These are phyloP conservation scores for Andrena dorsata DNA, from an alignment of 2,888 invertebrate species.

Conservation along the genomic window DNA sequence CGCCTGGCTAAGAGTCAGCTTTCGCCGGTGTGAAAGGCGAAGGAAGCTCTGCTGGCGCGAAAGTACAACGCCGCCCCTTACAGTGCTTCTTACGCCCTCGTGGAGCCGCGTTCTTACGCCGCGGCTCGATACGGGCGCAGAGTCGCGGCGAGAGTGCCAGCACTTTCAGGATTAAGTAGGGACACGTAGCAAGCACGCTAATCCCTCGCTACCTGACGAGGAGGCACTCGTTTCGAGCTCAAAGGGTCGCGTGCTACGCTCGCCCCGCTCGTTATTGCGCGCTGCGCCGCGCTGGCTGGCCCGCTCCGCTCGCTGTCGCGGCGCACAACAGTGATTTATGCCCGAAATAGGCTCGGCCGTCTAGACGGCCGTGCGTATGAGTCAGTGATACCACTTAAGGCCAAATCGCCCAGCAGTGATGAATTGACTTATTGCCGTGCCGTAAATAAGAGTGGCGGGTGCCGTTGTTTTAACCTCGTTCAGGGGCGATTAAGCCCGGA, in stretches of 20 bases:
- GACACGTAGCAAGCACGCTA: slow-evolving; percentile 31
- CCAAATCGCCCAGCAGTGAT: slow-evolving; percentile 52
- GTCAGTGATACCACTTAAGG: slow-evolving; percentile 67
- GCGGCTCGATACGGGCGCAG: neutral
- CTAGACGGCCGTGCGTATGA: slow-evolving; percentile 54
- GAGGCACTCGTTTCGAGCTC: slow-evolving; percentile 48
- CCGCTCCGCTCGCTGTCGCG: slow-evolving; percentile 21
- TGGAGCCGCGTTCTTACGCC: slow-evolving; percentile 2
- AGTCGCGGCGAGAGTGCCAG: neutral
- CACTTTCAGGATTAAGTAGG: slow-evolving; percentile 27
- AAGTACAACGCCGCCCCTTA: no score
- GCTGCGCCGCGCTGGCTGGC: slow-evolving; percentile 47
- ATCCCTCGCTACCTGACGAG: slow-evolving; percentile 47
- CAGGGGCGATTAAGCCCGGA: slow-evolving; percentile 36
- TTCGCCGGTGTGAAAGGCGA: slow-evolving; percentile 5
- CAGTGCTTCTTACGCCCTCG: neutral
- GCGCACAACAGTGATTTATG: slow-evolving; percentile 64
- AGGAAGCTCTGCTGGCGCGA: neutral
- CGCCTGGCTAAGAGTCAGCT: neutral
- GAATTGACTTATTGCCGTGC: slow-evolving; percentile 65
- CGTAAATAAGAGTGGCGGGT: slow-evolving; percentile 62
- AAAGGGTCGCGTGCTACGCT: slow-evolving; percentile 66
- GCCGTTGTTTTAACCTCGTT: slow-evolving; percentile 57
- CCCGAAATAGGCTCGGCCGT: slow-evolving; percentile 58
- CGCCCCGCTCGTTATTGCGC: slow-evolving; percentile 71